A percentile compares a stretch with the other conserved stretches of the same genome.
phyloP scores from a whole-genome alignment of 2,888 invertebrate genomes.

The Eupithecia insigniata region DNA sequence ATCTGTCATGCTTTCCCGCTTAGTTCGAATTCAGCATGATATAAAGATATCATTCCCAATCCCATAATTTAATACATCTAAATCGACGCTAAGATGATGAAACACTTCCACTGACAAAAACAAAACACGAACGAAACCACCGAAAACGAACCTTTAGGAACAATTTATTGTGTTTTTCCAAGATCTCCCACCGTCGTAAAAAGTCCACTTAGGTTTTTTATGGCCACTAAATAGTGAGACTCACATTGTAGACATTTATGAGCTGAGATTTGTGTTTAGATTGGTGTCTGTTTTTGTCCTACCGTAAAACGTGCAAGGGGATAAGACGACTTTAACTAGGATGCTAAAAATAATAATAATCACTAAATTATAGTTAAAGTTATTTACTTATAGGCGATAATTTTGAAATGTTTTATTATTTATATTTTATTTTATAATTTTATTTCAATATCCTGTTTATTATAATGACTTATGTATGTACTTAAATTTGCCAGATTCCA shows the following conservation, averaged over 20 bases:
- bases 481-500: no score
- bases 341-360: not conserved
- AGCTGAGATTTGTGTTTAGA: not conserved
- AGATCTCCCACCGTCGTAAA: not conserved
- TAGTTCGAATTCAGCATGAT: no score
- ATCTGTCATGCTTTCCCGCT: no score
- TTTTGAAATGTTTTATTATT: no score
- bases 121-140: not conserved
- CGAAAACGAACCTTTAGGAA: not conserved
- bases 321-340: not conserved
- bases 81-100: no score
- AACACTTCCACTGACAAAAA: not conserved
- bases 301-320: not conserved
- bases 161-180: conserved; percentile 1
- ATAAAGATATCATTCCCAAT: no score
- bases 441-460: no score
- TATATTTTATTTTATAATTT: no score
- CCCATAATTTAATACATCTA: no score
- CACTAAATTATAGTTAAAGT: no score
- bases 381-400: no score
- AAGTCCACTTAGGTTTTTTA: conserved; percentile 1
- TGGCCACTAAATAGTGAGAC: conserved; percentile 1
- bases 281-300: not conserved
- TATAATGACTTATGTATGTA: no score
- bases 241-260: not conserved